Conservation (phyloP, 2,113 vertebrate genomes). For the Numida meleagris region DNA sequence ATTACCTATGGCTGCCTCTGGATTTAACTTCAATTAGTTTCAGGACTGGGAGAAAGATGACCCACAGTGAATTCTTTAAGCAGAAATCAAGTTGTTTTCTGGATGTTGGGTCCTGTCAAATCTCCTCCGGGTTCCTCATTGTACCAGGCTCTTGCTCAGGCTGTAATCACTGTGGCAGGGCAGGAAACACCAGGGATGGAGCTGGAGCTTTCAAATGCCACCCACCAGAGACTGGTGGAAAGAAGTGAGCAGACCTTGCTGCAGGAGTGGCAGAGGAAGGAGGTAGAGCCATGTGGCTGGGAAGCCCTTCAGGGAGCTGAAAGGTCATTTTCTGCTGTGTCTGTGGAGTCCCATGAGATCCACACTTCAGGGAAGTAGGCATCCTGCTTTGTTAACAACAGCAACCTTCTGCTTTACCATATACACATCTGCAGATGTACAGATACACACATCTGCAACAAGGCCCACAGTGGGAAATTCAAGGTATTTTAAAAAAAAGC, state of each 20-base stretch:
- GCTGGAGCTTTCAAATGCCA: neutral
- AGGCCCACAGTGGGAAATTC: neutral
- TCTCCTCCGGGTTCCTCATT: neutral
- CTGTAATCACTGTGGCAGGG: neutral
- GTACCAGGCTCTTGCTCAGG: neutral
- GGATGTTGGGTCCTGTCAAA: neutral
- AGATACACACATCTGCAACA: neutral
- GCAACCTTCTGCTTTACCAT: neutral
- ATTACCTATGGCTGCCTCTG: neutral
- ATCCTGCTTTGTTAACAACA: neutral
- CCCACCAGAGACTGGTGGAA: neutral
- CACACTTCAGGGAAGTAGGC: neutral
- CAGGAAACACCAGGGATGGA: neutral
- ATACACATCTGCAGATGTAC: neutral
- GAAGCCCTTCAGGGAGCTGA: neutral
- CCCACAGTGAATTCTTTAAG: neutral
- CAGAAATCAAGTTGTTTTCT: neutral
- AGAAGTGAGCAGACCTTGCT: neutral
- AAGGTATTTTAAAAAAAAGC: neutral
- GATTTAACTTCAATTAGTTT: neutral
- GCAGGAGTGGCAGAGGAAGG: neutral
- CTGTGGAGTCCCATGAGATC: neutral
- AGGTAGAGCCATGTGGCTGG: neutral
- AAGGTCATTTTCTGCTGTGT: neutral
- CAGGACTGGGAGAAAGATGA: neutral